Conservation (phyloP, 1,140 invertebrate genomes). For the Pentalonia nigronervosa region DNA sequence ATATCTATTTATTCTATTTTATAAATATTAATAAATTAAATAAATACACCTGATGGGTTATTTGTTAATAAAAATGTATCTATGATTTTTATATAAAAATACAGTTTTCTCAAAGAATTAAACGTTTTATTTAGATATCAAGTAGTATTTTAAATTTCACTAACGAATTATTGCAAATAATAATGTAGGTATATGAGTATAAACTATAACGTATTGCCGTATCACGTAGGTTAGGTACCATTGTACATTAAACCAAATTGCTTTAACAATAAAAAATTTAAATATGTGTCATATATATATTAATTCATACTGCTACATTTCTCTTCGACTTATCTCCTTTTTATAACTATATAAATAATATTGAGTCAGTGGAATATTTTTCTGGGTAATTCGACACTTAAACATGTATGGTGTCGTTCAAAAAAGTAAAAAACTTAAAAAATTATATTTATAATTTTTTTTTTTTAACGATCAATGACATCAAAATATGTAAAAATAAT, state of each 20-base stretch:
- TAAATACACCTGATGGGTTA: background rate
- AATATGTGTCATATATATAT: background rate
- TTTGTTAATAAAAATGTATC: background rate
- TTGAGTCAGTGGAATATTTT: background rate
- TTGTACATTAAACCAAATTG: too few species aligned
- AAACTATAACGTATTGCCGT: background rate
- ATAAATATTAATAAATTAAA: too few species aligned
- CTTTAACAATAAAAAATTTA: background rate
- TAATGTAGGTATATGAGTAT: background rate
- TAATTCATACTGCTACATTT: background rate
- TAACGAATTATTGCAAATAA: background rate
- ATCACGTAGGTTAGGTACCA: background rate
- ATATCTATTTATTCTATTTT: too few species aligned
- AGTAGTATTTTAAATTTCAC: background rate
- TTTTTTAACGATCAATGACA: too few species aligned
- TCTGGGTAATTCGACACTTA: background rate
- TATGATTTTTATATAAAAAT: background rate
- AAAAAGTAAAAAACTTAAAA: background rate
- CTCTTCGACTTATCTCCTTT: background rate
- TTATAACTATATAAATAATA: background rate
- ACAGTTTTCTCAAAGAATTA: background rate
- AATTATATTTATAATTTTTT: too few species aligned
- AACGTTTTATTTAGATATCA: background rate
- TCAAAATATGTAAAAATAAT: background rate
- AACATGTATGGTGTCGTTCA: background rate